Base-by-base conservation (phyloP, 2,797 vertebrate genomes). In the Sebastes cheni region DNA sequence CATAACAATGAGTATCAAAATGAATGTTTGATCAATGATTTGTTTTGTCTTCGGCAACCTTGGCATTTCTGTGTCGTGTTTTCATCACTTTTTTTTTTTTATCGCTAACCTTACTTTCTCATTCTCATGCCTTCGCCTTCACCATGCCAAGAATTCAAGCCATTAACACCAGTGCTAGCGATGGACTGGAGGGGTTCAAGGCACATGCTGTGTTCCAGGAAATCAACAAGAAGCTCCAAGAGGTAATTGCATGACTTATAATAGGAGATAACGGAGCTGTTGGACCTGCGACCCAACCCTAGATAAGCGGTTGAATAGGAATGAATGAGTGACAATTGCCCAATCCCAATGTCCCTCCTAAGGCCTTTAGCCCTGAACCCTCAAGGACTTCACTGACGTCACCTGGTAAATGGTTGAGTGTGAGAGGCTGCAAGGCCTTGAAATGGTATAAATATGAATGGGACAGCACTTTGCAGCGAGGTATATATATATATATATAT, bases 221-320 rank as follows among this genome's bases (percentile, higher is more conserved):
- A 91, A 99, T 99, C 81, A 95, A 96, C 91, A 99, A 97, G 93
- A 98, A 93, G 86, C 97, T 99, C 27, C 83, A 97, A 86, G 96
- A 99, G 97, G 98, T 99, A 92, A 75, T 64, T 29, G 30, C 3
- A 22, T 69, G 13, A 16, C 69, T 20, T 12, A 52, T 4, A 46
- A 4, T 3, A 8, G 1, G 13, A 39, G 14, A 23, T 0, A 14
- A 0, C 27, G 8, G 42, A 39, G 36, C 36, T 39, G 36, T 13
- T 39, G 36, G 12, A 39, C 36, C 36, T 1, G 5, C 12, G 36
- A 39, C 36, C 12, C 36, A 39, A 39, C 36, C 36, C 12, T 12
- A 39, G 36, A 39, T 39, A 39, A 39, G 36, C 5, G 0, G 36
- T 39, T 39, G 36, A 39, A 39, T 39, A 39, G 36, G 36, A 39